These are phyloP conservation scores for Muscina levida DNA, from an alignment of 2,888 invertebrate genomes.

Conservation along the genomic window DNA sequence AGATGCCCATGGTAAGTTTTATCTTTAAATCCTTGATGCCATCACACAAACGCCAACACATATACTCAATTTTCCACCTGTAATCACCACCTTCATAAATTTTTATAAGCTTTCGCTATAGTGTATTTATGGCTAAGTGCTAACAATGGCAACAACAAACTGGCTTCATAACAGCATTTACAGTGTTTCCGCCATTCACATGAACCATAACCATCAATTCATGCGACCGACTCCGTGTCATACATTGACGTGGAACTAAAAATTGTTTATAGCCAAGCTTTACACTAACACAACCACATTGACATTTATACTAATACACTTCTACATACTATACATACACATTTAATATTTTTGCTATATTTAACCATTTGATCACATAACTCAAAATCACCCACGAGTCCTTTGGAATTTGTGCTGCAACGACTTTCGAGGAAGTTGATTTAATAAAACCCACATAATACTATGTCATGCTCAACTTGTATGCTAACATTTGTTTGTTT, in stretches of 20 bases:
- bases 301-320: constrained; percentile 12
- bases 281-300: constrained; percentile 25
- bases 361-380: neutral
- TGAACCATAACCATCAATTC: neutral
- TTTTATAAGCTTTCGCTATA: neutral
- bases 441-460: neutral
- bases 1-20: constrained; percentile 75
- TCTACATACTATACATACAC: constrained; percentile 18
- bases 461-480: constrained; percentile 4
- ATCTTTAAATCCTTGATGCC: constrained; percentile 14
- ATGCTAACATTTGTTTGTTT: too few relatives aligned
- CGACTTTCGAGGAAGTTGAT: too few relatives aligned
- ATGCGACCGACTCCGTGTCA: too few relatives aligned
- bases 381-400: constrained; percentile 26
- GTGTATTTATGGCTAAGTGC: constrained; percentile 21
- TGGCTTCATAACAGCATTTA: constrained; percentile 21
- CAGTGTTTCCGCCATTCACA: constrained; percentile 18
- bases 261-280: too few relatives aligned
- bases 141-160: neutral
- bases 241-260: too few relatives aligned
- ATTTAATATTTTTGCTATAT: neutral
- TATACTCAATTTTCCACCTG: neutral
- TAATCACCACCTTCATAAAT: too few relatives aligned
- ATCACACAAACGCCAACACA: constrained; percentile 27
- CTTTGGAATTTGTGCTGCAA: constrained; percentile 40